phyloP scores from a whole-genome alignment of 2,797 vertebrate species.

The Enteromius thamalakanensis region DNA sequence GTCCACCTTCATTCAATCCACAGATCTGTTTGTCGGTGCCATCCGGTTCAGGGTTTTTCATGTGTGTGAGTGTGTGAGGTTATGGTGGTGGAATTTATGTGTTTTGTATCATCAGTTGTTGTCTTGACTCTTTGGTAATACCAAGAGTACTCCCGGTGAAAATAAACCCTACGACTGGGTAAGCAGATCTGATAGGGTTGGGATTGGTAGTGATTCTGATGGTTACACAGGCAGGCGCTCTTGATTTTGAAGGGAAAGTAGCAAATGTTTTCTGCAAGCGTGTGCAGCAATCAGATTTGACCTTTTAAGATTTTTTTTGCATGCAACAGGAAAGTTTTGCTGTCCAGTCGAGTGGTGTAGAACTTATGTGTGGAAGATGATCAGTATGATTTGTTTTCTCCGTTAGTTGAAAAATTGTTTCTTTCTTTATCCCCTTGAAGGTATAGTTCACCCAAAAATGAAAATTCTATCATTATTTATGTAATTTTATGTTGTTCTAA shows the following conservation, averaged over 20 bases:
- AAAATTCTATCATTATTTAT: not conserved
- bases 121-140: not conserved
- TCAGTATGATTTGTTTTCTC: not conserved
- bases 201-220: conserved; percentile 12
- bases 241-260: conserved; percentile 14
- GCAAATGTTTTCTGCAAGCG: not conserved
- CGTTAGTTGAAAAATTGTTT: not conserved
- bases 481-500: not conserved
- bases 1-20: conserved; percentile 52
- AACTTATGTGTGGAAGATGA: not conserved
- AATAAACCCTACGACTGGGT: not conserved
- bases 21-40: conserved; percentile 46
- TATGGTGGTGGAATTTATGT: not conserved
- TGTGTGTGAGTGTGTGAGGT: conserved; percentile 11
- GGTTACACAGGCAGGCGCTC: not conserved
- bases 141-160: not conserved
- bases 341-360: not conserved
- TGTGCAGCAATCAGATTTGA: not conserved
- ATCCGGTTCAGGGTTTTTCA: conserved; percentile 30
- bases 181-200: conserved; percentile 11
- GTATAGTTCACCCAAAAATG: not conserved
- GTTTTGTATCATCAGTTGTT: conserved; percentile 2
- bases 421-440: not conserved
- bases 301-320: not conserved
- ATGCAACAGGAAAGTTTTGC: not conserved